Base-by-base conservation (phyloP, 2,113 vertebrate species). In the Tautogolabrus adspersus region DNA sequence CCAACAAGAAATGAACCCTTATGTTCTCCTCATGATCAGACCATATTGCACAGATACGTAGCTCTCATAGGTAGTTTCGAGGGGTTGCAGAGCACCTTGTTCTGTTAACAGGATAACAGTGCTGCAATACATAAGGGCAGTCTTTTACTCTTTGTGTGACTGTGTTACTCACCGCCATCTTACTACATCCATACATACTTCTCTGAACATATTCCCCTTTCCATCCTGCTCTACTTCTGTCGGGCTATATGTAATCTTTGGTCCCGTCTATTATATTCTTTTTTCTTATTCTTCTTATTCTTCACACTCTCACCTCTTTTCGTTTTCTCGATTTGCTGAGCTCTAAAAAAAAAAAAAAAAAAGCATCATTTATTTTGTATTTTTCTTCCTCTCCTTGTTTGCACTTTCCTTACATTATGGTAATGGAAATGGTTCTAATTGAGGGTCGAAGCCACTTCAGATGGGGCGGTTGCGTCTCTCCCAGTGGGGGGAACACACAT, bases 401-500 rank as follows among this genome's bases (percentile, higher is more conserved):
- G n/a, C 42, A 23, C 34, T 80, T 72, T 69, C 19, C 51, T 82
- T 68, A 55, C 44, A 60, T 44, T 74, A 66, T 75, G 57, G 73
- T 74, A 44, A 86, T 67, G 30, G 71, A 44, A 51, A 42, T 64
- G 6, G 77, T 73, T 79, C 51, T 91, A 79, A 91, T 90, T 91
- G 83, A 84, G 66, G 72, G 73, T 75, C 42, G 21, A 84, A 82
- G 74, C 66, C 72, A 70, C 89, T 84, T 90, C 86, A 91, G 85
- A 87, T 88, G 79, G 79, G 73, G 76, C 67, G 77, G 75, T 79
- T 76, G 71, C 72, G 57, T 87, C 55, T 75, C 72, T 87, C 92
- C 74, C 90, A 72, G 81, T 66, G 63, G 84, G 89, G 47, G 81
- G 83, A 47, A 37, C 81, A 65, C 64, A 79, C 72, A 87, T 79